Evolutionary conservation across 2,797 vertebrate genomes (phyloP).

Genomic region (Galaxias olidus): DNA sequence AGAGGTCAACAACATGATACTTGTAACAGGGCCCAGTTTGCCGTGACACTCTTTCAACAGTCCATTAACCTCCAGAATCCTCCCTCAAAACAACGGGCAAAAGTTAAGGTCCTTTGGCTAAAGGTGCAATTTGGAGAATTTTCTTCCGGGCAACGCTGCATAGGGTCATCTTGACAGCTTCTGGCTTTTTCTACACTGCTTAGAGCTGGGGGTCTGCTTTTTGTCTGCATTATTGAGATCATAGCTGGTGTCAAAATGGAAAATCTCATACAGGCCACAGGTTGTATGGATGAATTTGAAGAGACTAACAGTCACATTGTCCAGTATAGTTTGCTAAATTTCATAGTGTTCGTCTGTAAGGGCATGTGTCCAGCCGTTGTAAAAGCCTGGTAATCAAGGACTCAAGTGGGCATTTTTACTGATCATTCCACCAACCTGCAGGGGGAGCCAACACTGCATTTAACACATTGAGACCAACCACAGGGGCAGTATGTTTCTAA

Average conservation of each 20-base stretch:
- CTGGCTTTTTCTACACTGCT: constrained; percentile 58
- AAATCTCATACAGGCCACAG: constrained; percentile 69
- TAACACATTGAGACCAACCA: constrained; percentile 14
- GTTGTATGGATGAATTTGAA: constrained; percentile 60
- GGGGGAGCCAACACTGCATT: constrained; percentile 49
- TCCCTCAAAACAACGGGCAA: constrained; percentile 45
- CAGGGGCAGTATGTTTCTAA: not conserved
- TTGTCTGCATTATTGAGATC: constrained; percentile 52
- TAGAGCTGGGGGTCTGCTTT: constrained; percentile 20
- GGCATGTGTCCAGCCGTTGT: constrained; percentile 55
- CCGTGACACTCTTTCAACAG: constrained; percentile 66
- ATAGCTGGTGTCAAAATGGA: constrained; percentile 58
- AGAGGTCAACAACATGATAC: constrained; percentile 62
- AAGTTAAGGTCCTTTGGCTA: constrained; percentile 36
- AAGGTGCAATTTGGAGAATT: constrained; percentile 57
- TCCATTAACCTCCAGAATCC: constrained; percentile 58
- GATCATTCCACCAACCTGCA: constrained; percentile 66
- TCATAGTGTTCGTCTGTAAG: constrained; percentile 30
- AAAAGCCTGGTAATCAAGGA: constrained; percentile 36
- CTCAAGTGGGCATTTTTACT: constrained; percentile 55
- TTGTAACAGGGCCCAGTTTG: constrained; percentile 55
- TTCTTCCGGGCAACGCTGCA: constrained; percentile 48
- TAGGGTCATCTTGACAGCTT: constrained; percentile 53
- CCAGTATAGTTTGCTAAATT: too few species aligned
- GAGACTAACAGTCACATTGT: too few species aligned